These are phyloP conservation scores for Semotilus atromaculatus DNA, from an alignment of 2,797 vertebrate species.

Conservation along the genomic window DNA sequence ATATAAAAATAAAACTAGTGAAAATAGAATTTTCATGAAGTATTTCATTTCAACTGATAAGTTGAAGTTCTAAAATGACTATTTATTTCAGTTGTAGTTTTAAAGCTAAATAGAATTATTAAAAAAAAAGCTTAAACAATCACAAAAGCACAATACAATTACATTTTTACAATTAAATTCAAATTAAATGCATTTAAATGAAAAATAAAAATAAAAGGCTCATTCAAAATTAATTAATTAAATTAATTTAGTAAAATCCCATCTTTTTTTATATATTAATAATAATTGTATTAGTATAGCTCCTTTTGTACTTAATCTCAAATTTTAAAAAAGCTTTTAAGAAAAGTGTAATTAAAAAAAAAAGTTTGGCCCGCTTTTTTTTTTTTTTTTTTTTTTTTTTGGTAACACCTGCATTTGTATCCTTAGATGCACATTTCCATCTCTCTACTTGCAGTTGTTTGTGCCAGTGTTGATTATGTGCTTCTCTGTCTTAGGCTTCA, in stretches of 20 bases:
- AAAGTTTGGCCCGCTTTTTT: not conserved
- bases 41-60: not conserved
- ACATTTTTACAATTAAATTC: no score
- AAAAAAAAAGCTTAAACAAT: not conserved
- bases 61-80: not conserved
- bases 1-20: not conserved
- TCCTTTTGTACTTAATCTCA: not conserved
- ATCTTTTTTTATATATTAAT: no score
- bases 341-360: not conserved
- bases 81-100: no score
- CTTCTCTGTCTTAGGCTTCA: slow-evolving; percentile 82
- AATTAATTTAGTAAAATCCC: no score
- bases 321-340: not conserved
- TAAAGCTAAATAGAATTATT: not conserved
- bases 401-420: not conserved
- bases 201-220: not conserved
- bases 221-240: no score
- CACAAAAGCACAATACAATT: not conserved
- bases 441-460: not conserved
- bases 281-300: not conserved
- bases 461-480: not conserved
- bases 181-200: no score
- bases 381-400: no score
- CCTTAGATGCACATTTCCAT: not conserved
- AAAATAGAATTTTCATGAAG: not conserved